phyloP scores from a whole-genome alignment of 2,888 invertebrate genomes.

The Papilio gigon region DNA sequence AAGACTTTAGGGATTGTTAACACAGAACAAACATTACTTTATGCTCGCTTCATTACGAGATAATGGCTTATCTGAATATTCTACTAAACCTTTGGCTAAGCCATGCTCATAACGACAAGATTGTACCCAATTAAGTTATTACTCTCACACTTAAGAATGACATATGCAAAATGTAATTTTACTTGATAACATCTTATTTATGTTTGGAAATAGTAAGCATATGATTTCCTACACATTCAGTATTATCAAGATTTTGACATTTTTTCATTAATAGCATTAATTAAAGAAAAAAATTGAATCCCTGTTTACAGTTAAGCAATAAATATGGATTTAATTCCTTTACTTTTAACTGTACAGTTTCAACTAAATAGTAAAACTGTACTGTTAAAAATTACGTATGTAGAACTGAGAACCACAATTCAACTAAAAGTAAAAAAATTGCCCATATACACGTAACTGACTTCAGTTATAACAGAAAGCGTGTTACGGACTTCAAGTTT shows the following conservation, averaged over 20 bases:
- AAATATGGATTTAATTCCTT: background rate
- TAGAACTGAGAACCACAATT: too few relatives aligned
- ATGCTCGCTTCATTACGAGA: conserved; percentile 20
- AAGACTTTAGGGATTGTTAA: conserved; percentile 39
- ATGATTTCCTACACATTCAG: too few relatives aligned
- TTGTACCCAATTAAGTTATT: background rate
- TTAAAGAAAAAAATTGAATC: background rate
- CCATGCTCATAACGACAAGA: background rate
- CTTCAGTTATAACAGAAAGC: too few relatives aligned
- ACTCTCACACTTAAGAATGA: background rate
- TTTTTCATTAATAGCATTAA: background rate
- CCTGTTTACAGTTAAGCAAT: background rate
- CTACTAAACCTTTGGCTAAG: background rate
- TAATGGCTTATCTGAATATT: conserved; percentile 32
- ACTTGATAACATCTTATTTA: background rate
- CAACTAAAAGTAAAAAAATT: too few relatives aligned
- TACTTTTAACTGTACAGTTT: too few relatives aligned
- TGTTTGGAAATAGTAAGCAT: too few relatives aligned
- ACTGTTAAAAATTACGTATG: too few relatives aligned
- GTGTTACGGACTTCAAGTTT: background rate
- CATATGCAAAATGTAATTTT: background rate
- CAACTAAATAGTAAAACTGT: too few relatives aligned
- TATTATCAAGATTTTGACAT: too few relatives aligned
- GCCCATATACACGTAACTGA: too few relatives aligned
- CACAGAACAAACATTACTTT: conserved; percentile 36